These are phyloP conservation scores for human (Homo sapiens) DNA, from an alignment of 2,113 vertebrate species.

Conservation along the genomic window DNA sequence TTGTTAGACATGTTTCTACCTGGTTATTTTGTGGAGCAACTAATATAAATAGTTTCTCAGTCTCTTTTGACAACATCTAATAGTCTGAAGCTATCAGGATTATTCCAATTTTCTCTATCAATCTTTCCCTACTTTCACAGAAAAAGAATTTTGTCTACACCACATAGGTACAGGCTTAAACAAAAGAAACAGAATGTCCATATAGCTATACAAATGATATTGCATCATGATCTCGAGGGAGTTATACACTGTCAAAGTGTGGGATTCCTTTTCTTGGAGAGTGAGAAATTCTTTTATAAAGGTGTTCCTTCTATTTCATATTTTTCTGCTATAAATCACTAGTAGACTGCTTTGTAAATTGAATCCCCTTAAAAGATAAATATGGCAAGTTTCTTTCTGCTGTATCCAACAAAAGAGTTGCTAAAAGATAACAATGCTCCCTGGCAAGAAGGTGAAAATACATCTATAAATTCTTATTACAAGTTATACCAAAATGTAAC, in stretches of 20 bases:
- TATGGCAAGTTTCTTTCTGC: constrained; percentile 67
- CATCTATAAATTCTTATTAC: constrained; percentile 71
- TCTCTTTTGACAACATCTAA: background rate
- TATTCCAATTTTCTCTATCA: background rate
- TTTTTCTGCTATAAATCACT: constrained; percentile 66
- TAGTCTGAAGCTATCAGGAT: background rate
- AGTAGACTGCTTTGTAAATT: constrained; percentile 63
- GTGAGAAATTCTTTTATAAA: constrained; percentile 58
- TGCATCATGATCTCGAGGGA: background rate
- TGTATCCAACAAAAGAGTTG: constrained; percentile 72
- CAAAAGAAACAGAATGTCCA: background rate
- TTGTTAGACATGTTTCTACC: background rate
- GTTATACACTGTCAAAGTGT: background rate
- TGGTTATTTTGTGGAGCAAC: background rate
- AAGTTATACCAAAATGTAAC: constrained; percentile 66
- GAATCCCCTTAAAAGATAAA: constrained; percentile 72
- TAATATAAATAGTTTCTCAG: background rate
- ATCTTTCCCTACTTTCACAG: constrained; percentile 7
- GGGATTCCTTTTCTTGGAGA: constrained; percentile 25
- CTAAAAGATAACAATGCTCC: constrained; percentile 77
- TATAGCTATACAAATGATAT: background rate
- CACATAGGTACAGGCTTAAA: background rate
- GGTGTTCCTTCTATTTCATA: constrained; percentile 58
- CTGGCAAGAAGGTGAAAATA: constrained; percentile 69
- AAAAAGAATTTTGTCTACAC: background rate